Percentiles rank a stretch among this genome's conserved stretches.
Evolutionary conservation across 2,113 vertebrate species (phyloP).

Genomic region (Cebus imitator): DNA sequence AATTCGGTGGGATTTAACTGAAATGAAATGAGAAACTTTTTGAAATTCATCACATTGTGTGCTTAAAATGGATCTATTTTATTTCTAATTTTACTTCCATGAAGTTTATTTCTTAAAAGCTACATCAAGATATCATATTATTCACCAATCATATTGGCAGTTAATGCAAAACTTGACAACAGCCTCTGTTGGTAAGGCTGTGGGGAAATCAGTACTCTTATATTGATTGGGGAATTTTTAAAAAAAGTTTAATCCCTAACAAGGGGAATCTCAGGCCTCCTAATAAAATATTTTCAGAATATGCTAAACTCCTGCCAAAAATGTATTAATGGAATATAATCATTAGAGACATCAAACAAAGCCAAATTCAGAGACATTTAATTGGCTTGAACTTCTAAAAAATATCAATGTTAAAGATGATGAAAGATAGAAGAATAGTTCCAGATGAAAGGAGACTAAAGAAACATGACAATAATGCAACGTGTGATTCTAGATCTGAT

Average conservation of each 20-base stretch:
- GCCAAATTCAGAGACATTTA: background rate
- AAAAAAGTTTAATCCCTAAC: background rate
- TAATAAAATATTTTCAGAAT: background rate
- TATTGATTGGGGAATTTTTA: background rate
- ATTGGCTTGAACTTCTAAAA: background rate
- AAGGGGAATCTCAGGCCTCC: background rate
- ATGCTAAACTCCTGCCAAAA: background rate
- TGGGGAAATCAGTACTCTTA: background rate
- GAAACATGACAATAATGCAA: background rate
- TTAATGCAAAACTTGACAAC: background rate
- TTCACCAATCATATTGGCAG: background rate
- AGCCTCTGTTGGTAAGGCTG: background rate
- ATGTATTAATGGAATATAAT: background rate
- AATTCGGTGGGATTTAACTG: background rate
- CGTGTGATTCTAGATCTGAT: background rate
- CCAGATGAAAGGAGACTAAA: background rate
- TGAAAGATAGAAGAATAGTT: background rate
- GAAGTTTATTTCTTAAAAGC: background rate
- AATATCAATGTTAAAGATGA: background rate
- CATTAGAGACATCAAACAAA: background rate
- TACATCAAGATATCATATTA: background rate
- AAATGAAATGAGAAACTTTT: background rate
- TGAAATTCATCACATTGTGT: background rate
- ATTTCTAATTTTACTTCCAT: background rate
- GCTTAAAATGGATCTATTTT: background rate